Base-by-base conservation (phyloP, 2,797 vertebrate genomes). In the Anguilla megastoma region DNA sequence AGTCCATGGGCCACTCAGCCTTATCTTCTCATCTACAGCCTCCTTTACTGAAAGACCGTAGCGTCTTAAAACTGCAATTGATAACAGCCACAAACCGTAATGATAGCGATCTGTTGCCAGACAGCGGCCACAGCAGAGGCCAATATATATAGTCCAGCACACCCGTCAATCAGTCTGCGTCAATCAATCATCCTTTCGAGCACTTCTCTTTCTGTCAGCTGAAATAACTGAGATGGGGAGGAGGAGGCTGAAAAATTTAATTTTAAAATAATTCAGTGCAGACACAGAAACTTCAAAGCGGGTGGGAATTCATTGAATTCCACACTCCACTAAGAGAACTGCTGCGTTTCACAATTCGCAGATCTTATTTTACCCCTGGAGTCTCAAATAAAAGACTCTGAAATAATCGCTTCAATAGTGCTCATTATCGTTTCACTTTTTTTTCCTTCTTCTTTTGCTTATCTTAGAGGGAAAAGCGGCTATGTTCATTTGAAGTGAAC, bases 181-280 rank as follows among this genome's bases (percentile, higher is more conserved):
- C 79, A n/a, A 82, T 82, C 79, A 48, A 50, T 79, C 33, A 79
- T n/a, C 21, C 79, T n/a, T 48, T 82, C 79, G n/a, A 82, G 79
- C 41, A 24, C 45, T n/a, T 8, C 74, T 30, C 18, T 50, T 24
- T n/a, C 45, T 48, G 79, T 21, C 21, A 10, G 36, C 12, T 5
- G 16, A 45, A 9, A 16, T 76, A 8, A 41, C 14, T 74, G 71
- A 74, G 71, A 41, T 45, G 79, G 41, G 21, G 79, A 82, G 79
- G 41, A 48, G 7, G 79, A 48, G 33, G 74, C 0, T 16, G 36
- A 16, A 82, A 82, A 24, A 21, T 8, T 2, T 16, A 41, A 41
- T 41, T 41, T 16, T 21, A 2, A 5, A 45, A 41, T 41, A 82
- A 45, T 2, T 0, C 16, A 41, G 2, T 41, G 33, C 12, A 6